Base-by-base conservation (phyloP, 1,140 invertebrate genomes). In the Cydia pomonella region DNA sequence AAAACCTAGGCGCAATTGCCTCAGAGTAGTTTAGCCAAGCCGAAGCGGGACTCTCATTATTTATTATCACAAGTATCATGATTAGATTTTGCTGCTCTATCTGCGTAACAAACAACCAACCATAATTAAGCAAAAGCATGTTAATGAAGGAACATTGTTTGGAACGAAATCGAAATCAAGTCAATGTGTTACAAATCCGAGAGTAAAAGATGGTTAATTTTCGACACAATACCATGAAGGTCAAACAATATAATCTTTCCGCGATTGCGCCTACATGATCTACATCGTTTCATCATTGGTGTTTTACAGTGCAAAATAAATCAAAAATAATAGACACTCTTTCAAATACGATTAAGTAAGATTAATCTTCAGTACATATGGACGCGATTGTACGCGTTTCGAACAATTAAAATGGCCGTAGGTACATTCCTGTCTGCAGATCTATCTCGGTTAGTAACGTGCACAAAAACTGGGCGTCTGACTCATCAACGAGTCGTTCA, bases 361-460 rank as follows among this genome's bases (percentile, higher is more conserved):
- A 23, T 59, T 23, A 2, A 23, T 10, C 18, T 21, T 9, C 3
- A 23, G 41, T 44, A 1, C 7, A 53, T 18, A 23, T 23, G 21
- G 53, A 23, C 53, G 18, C 53, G 64, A 29, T 33, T 69, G 27
- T 33, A 33, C 64, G 3, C 12, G 64, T 38, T 38, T 9, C 16
- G 9, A 18, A 38, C 64, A 69, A 69, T 69, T 69, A 69, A 69
- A 69, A 41, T 2, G 62, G 10, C 21, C 27, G 16, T 33, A 2
- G 13, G 29, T 69, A 69, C 27, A 69, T 18, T 38, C 16, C 4
- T 41, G 27, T 38, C 64, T 41, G 64, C 29, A 69, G 64, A 69
- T 69, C 64, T 69, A 69, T 69, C 64, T 69, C 64, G 64, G 64
- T 69, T 69, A 69, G 64, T 69, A 38, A 69, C 64, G 64, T 69